phyloP scores from a whole-genome alignment of 2,113 vertebrate genomes.

The Maccullochella peelii region DNA sequence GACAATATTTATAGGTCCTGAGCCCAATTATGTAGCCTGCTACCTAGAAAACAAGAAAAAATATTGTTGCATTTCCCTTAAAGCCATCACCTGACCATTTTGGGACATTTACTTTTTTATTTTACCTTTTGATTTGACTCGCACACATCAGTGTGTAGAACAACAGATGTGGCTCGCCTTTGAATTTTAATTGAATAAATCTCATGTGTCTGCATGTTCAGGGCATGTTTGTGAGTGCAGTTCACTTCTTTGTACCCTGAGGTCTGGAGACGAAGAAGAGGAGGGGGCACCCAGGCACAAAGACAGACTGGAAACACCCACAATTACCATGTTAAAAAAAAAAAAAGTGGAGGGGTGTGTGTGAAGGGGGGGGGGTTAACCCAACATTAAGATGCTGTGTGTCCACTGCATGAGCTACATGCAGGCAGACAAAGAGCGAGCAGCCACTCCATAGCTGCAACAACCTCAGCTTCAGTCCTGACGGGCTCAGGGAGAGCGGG shows the following conservation, averaged over 20 bases:
- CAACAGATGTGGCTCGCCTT: not conserved
- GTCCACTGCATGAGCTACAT: constrained; percentile 43
- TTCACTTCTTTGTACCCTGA: constrained; percentile 23
- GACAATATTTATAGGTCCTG: not conserved
- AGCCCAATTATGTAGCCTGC: not conserved
- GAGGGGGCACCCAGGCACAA: constrained; percentile 18
- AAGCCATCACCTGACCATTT: not conserved
- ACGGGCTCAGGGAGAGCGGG: constrained; percentile 33
- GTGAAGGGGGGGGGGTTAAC: not conserved
- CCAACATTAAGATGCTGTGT: constrained; percentile 53
- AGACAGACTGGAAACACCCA: constrained; percentile 50
- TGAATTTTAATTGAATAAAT: not conserved
- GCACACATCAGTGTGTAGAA: not conserved
- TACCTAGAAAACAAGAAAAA: not conserved
- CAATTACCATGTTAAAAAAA: constrained; percentile 78
- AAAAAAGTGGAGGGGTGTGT: not conserved
- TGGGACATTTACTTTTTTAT: not conserved
- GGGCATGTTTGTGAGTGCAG: not conserved
- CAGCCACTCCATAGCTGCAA: constrained; percentile 17
- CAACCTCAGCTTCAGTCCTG: constrained; percentile 13
- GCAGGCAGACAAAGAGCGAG: constrained; percentile 69
- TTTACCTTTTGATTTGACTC: not conserved
- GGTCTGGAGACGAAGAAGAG: not conserved
- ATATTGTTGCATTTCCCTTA: not conserved
- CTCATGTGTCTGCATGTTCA: not conserved